Conservation (phyloP, 2,113 vertebrate species). For the Cygnus atratus region DNA sequence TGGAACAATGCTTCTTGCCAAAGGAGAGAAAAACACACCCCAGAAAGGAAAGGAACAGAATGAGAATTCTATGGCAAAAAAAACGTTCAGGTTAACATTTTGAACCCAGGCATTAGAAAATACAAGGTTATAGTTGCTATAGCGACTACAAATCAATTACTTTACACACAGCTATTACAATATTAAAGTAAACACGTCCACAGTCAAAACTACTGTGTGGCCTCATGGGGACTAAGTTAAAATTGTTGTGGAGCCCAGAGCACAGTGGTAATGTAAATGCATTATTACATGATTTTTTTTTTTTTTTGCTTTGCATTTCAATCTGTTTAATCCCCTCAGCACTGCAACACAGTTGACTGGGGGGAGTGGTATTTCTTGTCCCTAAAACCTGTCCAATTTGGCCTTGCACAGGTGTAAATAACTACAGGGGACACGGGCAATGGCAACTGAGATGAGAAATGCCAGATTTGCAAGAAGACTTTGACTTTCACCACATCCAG, state of each 20-base stretch:
- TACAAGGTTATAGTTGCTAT: slow-evolving; percentile 1
- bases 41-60: background rate
- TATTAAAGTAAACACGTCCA: slow-evolving; percentile 24
- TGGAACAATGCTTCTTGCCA: background rate
- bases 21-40: background rate
- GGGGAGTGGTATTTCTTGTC: background rate
- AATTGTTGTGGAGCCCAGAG: slow-evolving; percentile 26
- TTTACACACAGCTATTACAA: slow-evolving; percentile 27
- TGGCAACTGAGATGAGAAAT: background rate
- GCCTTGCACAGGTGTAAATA: background rate
- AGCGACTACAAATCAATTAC: slow-evolving; percentile 11
- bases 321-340: background rate
- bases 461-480: background rate
- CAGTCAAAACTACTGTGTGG: background rate
- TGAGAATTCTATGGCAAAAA: background rate
- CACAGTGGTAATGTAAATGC: background rate
- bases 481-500: background rate
- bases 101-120: background rate
- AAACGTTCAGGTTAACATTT: background rate
- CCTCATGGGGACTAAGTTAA: background rate
- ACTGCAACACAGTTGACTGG: background rate
- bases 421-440: background rate
- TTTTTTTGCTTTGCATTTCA: background rate
- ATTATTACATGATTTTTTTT: background rate
- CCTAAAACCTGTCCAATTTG: background rate